Conservation (phyloP, 2,797 vertebrate species). For the Eidolon dupreanum region DNA sequence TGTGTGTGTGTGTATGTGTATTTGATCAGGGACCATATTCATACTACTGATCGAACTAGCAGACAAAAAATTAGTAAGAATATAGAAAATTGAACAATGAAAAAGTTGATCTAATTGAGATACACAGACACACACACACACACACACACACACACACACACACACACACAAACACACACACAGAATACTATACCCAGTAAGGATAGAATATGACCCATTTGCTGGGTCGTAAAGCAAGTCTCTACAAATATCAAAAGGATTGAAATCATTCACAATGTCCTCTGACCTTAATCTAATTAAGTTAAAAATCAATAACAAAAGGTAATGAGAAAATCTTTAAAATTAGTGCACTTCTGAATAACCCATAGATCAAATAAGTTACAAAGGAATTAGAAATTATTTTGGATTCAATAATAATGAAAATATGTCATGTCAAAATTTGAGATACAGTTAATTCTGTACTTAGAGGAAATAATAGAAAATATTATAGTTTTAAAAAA, state of each 20-base stretch:
- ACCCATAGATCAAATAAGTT: neutral
- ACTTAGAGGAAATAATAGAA: neutral
- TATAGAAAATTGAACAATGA: neutral
- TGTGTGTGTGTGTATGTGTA: neutral
- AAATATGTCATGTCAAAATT: neutral
- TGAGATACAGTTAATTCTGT: neutral
- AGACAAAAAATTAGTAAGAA: neutral
- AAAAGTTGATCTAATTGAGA: neutral
- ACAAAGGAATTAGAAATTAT: neutral
- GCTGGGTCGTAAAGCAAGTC: neutral
- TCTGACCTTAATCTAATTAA: neutral
- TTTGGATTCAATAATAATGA: neutral
- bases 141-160: neutral
- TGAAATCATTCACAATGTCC: neutral
- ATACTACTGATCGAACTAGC: neutral
- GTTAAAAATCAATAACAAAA: neutral
- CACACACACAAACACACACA: neutral
- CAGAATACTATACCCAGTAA: neutral
- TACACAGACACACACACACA: neutral
- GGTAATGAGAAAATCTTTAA: neutral
- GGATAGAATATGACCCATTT: neutral
- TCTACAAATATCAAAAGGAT: neutral
- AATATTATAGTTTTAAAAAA: neutral
- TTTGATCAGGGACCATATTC: neutral
- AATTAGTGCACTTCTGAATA: neutral